Evolutionary conservation across 2,888 invertebrate genomes (phyloP), one percentile per base, ranked within the genome.

Genomic region (Habroteleia sp.): DNA sequence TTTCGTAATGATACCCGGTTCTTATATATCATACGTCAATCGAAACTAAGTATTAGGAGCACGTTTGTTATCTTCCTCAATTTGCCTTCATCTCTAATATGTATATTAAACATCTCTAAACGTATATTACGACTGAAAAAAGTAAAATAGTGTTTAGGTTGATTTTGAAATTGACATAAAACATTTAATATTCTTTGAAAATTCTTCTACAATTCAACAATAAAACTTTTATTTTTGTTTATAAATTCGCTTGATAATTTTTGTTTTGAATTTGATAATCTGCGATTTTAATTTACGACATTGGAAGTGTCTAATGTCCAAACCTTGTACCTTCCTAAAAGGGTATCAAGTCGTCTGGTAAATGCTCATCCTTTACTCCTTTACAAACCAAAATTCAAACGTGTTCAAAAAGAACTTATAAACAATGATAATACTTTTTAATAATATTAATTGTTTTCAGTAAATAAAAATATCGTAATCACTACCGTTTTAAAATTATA

Each of bases 291-390:
- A 42, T 42, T 56, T 56, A 8, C 20, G 31, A 20, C 17, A 14
- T 41, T 42, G n/a, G 16, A 41, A 56, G 14, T 20, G 14, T 54
- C 54, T 65, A 65, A 52, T 65, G 65, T 44, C 35, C 29, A 65
- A 65, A 37, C 35, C 65, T 44, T 66, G 65, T 66, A 54, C 11
- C 65, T 44, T 27, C 42, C n/a, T 44, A 44, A 52, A 46, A 54
- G 54, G 56, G 44, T 54, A 33, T 42, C 44, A 14, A 6, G 35
- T 33, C 65, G 54, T 65, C 66, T 73, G 66, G 56, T 23, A 33
- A 46, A 37, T 46, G 37, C 37, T 25, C 65, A 73, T 46, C 58
- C 66, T 37, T 39, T 16, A 23, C 27, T 52, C n/a, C n/a, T n/a
- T n/a, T n/a, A n/a, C n/a, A n/a, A 42, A 48, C 58, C 41, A 25